Base-by-base conservation (phyloP, 2,113 vertebrate genomes). In the Channa maculata region DNA sequence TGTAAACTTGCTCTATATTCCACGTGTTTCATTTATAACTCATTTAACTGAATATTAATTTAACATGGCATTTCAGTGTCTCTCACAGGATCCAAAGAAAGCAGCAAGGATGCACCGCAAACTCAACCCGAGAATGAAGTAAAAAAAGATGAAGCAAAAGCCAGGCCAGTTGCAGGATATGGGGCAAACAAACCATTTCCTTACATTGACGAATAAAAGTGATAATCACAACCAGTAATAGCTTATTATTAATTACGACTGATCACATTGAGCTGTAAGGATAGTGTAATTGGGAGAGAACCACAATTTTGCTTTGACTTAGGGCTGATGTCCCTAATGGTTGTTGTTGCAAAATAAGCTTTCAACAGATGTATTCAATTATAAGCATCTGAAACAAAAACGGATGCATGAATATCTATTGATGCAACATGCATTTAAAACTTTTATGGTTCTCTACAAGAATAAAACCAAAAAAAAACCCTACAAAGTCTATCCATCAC, bases 201-300 rank as follows among this genome's bases (percentile, higher is more conserved):
- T 33, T 92, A 87, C 53, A 88, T 90, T 33, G 93, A 93, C 75
- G 86, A 94, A 72, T 93, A 58, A 79, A 49, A 53, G 37, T 9
- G 8, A 33, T 37, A 34, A 24, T 6, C 13, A 6, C 12, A 41
- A 53, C 14, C 10, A 15, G 33, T 34, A 52, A 34, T 52, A 64
- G 24, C 24, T 24, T 24, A 24, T 24, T 24, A 24, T 24, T 24
- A 24, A 24, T 24, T 24, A 24, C 24, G 1, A 24, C 24, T 24
- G 24, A 24, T 24, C 24, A 24, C 24, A 0, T 38, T 55, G 2
- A 46, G 34, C 33, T 67, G 11, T 63, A 8, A 46, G 38, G 1
- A 49, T 62, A n/a, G 5, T 65, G 3, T 33, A 24, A 66, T 41
- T 9, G 34, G 6, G 50, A 3, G 15, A 24, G 24, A 36, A 34